Base-by-base conservation (phyloP, 2,888 invertebrate species). In the Diarsia dahlii region DNA sequence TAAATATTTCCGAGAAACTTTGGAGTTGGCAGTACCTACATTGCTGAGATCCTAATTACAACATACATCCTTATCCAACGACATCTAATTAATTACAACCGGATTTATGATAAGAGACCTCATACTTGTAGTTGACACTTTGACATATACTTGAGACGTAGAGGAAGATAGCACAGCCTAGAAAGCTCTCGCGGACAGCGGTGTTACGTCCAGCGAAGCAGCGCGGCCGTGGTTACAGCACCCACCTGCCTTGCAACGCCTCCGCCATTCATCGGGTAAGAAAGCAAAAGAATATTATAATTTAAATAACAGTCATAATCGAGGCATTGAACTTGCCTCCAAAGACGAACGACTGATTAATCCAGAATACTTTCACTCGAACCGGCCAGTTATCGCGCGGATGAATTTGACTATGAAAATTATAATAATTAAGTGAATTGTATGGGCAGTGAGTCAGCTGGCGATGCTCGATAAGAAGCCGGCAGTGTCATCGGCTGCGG, bases 301-400 rank as follows among this genome's bases (percentile, higher is more conserved):
- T 94, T 94, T 92, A 90, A 93, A 93, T 94, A 95, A 94, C 92
- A 93, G 92, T 92, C 94, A 94, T 95, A 95, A 96, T 95, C 93
- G 93, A 96, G 95, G 92, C 96, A 96, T 95, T 96, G 96, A 96
- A 96, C 96, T 96, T 96, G 95, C 92, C 87, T 91, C 92, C 89
- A 91, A 90, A 90, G 88, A 91, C 90, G 90, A 90, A 90, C 92
- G 91, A 93, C 93, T 94, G 94, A 95, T 94, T 94, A 94, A 94
- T 94, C 93, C 92, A 95, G 94, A 94, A 95, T 95, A 96, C 96
- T 96, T 96, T 96, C 96, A 95, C 96, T 95, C 89, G 81, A 88
- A 78, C 87, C 90, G 88, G 89, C 86, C 90, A 90, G 93, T 93
- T 94, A 92, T 92, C 89, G 88, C 89, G 91, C 89, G 89, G 91